Conservation (phyloP, 92 coral and sea anemone species). For the Porites rus region DNA sequence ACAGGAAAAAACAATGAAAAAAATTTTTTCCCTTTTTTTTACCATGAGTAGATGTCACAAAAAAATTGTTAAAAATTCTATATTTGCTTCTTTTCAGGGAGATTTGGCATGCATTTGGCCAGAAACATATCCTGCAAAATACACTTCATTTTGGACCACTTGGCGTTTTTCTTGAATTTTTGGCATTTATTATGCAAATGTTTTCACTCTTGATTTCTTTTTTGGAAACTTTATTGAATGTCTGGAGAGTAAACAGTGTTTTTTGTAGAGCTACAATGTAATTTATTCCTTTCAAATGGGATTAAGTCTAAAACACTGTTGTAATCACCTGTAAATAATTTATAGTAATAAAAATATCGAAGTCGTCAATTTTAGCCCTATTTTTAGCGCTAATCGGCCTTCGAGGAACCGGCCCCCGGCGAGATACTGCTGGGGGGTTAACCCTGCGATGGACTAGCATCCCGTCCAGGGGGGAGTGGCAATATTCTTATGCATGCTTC, state of each 20-base stretch:
- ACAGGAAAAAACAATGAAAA: neutral
- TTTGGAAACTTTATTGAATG: constrained; percentile 16
- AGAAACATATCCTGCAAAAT: constrained; percentile 8
- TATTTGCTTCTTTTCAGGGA: constrained; percentile 18
- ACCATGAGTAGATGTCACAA: neutral
- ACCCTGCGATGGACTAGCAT: too few relatives aligned
- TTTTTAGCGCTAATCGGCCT: neutral
- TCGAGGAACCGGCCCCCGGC: too few relatives aligned
- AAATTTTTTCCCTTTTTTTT: neutral
- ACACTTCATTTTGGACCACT: constrained; percentile 8
- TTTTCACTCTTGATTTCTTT: neutral
- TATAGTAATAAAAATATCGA: constrained; percentile 12
- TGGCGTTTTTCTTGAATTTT: constrained; percentile 16
- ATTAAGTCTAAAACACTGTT: constrained; percentile 12
- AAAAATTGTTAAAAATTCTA: neutral
- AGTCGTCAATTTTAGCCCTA: constrained; percentile 17
- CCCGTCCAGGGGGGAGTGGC: too few relatives aligned
- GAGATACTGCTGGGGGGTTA: too few relatives aligned
- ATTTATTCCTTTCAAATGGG: constrained; percentile 31
- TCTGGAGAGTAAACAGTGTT: constrained; percentile 3
- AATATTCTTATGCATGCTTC: too few relatives aligned
- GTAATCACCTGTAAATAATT: neutral
- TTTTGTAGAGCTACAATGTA: neutral
- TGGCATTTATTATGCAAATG: neutral
- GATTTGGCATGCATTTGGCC: constrained; percentile 19